Evolutionary conservation across 2,113 vertebrate species (phyloP), one percentile per base, ranked within the genome.

Genomic region (Uropsilus gracilis): DNA sequence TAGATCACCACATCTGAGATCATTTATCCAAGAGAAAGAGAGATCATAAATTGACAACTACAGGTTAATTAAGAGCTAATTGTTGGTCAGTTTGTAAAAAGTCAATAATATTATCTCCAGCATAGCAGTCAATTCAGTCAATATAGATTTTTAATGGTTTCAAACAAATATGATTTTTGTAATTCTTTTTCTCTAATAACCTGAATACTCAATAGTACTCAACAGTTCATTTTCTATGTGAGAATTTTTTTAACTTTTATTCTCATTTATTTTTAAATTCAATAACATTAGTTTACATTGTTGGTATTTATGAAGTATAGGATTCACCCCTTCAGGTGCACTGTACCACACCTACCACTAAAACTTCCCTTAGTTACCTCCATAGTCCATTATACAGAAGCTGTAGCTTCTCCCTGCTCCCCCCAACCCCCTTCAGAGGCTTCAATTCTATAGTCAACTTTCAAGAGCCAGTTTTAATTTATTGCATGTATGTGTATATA

Each of bases 31-130:
- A 97, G 98, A 98, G 92, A 98, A 28, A 96, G 75, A 59, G 89
- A 97, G 95, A 97, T 96, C 92, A 82, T 88, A 94, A 86, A 72
- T 57, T 98, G 97, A 97, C 96, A 98, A 94, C 80, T 95, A 94
- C 86, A 83, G 96, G 96, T 97, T 97, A 97, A 98, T 98, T 97
- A 98, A 98, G 97, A 98, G 97, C 87, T 98, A 98, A 98, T 98
- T 98, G 98, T 94, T 94, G 97, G 97, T 97, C 98, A 95, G 82
- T 72, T 93, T 94, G 88, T 81, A 93, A 97, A 91, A 97, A 97
- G 46, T 91, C 95, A 96, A 93, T 97, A 82, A 66, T 86, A 96
- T 97, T 93, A 42, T 97, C 84, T 98, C 96, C 95, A 96, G 95
- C 98, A 97, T 98, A 98, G 96, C 97, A 98, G 95, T 96, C 98